Base-by-base conservation (phyloP, 2,888 invertebrate genomes). In the Germaria angustata region DNA sequence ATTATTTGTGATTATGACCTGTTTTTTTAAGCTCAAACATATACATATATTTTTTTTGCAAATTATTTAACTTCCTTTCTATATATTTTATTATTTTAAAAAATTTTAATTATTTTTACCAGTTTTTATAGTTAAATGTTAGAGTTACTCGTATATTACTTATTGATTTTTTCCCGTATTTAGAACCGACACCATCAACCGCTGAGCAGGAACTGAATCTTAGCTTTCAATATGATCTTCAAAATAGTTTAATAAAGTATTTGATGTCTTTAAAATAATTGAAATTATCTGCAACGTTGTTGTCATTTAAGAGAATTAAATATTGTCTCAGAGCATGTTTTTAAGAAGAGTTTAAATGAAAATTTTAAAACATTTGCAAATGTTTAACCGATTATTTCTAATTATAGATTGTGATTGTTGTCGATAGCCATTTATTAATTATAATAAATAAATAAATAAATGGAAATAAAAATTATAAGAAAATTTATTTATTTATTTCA, bases 181-280 rank as follows among this genome's bases (percentile, higher is more conserved):
- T 73, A 66, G 63, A 84, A 85, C 85, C 84, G 81, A 63, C 81
- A 72, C 77, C 84, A 84, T 78, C 86, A 84, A 69, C 79, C 69
- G 85, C 81, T 84, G 77, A 85, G 84, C 85, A 82, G 85, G 85
- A 86, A 86, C 86, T 86, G 84, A 85, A 83, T 68, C 36, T 79
- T 39, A 63, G 34, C 36, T 51, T 82, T 65, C 57, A 69, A 79
- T 59, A 24, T 44, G 81, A 71, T 75, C 65, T 69, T 75, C 9
- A 65, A 75, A 79, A 59, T 71, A 79, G 22, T 66, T 69, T 51
- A 5, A 66, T 46, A 71, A 36, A 36, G 8, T 15, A 59, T 2
- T 79, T 69, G 57, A 75, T 82, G 75, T 82, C 73, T 78, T 53
- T 63, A n/a, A 69, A 81, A 55, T 34, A 59, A 59, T 49, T 72